Conservation (phyloP, 2,113 vertebrate species). For the Galeopterus variegatus region DNA sequence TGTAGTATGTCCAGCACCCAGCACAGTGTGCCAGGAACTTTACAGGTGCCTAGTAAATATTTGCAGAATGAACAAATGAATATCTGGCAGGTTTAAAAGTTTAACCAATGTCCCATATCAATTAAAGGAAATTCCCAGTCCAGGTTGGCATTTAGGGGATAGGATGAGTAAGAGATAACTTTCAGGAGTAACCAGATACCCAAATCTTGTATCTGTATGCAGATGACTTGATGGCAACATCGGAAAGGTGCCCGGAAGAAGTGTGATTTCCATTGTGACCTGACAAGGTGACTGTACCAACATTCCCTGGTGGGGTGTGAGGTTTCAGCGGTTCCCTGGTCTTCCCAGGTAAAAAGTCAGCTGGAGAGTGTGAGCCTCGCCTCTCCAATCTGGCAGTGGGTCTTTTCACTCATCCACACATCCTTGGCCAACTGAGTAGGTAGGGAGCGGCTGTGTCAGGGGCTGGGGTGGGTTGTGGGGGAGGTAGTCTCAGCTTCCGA, state of each 20-base stretch:
- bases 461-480: background rate
- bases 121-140: background rate
- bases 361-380: background rate
- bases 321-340: background rate
- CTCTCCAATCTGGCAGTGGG: background rate
- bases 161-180: background rate
- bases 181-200: background rate
- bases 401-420: rapidly evolving
- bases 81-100: background rate
- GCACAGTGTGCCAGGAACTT: rapidly evolving
- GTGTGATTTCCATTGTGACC: background rate
- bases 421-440: background rate
- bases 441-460: background rate
- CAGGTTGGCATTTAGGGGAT: rapidly evolving
- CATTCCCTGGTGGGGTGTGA: background rate
- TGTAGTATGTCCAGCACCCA: background rate
- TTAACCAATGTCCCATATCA: background rate
- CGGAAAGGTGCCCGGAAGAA: background rate
- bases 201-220: background rate
- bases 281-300: rapidly evolving
- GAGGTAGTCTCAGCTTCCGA: background rate
- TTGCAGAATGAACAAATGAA: background rate
- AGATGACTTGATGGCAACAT: background rate
- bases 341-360: background rate
- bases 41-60: background rate